Evolutionary conservation across 1,140 invertebrate genomes (phyloP).

Genomic region (Drosophila pseudoananassae): DNA sequence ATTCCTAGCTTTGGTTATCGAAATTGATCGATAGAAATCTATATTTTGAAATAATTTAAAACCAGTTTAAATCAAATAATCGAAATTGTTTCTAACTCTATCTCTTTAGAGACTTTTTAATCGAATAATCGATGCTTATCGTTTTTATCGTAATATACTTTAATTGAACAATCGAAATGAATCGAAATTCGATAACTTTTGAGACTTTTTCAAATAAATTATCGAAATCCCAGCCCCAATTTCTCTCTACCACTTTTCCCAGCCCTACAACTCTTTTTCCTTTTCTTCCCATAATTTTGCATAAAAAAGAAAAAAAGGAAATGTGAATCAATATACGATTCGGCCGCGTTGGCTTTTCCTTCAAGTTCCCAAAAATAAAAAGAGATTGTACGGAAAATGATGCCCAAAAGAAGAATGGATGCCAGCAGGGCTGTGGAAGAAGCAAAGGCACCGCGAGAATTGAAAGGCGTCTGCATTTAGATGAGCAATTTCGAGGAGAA

Average conservation of each 20-base stretch:
- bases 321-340: conserved; percentile 28
- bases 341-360: neutral
- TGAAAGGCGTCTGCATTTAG: conserved; percentile 48
- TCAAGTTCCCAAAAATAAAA: neutral
- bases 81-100: too few species aligned
- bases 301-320: conserved; percentile 4
- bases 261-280: neutral
- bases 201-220: too few species aligned
- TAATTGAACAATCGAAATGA: too few species aligned
- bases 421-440: neutral
- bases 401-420: conserved; percentile 6
- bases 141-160: neutral
- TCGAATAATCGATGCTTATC: neutral
- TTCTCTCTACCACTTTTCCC: too few species aligned
- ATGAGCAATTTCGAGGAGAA: conserved; percentile 15
- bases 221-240: too few species aligned
- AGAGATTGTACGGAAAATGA: conserved; percentile 29
- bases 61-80: too few species aligned
- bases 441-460: conserved; percentile 9
- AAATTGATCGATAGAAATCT: too few species aligned
- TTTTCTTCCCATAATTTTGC: conserved; percentile 11
- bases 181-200: too few species aligned
- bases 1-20: too few species aligned
- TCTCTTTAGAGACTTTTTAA: too few species aligned
- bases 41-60: too few species aligned